Evolutionary conservation across 2,888 invertebrate species (phyloP).

Genomic region (Parasteatoda lunata): DNA sequence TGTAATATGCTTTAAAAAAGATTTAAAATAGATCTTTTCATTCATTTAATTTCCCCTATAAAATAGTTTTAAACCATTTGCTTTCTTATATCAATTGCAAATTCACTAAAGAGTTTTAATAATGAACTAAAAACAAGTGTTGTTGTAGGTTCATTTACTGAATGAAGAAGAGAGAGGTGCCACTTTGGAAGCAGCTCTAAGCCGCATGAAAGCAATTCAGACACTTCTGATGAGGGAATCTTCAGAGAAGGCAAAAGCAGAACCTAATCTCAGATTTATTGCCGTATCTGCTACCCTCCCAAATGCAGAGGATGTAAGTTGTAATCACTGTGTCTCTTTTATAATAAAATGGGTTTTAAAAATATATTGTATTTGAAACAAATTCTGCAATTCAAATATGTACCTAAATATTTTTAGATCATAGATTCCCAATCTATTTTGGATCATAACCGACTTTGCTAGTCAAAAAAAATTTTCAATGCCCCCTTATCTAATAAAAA

Average conservation of each 20-base stretch:
- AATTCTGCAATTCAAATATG: too few relatives aligned
- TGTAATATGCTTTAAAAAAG: too few relatives aligned
- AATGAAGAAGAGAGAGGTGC: conserved; percentile 84
- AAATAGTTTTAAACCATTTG: background rate
- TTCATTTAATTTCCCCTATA: too few relatives aligned
- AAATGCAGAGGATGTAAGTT: conserved; percentile 80
- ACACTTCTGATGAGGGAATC: conserved; percentile 71
- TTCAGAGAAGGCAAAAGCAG: conserved; percentile 8
- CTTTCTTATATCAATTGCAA: conserved; percentile 16
- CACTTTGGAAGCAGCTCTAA: conserved; percentile 85
- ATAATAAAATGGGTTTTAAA: too few relatives aligned
- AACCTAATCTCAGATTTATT: conserved; percentile 78
- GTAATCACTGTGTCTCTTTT: background rate
- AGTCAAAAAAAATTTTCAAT: too few relatives aligned
- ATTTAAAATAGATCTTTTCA: too few relatives aligned
- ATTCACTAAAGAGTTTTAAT: too few relatives aligned
- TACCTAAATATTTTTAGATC: too few relatives aligned
- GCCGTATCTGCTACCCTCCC: conserved; percentile 87
- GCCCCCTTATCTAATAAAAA: too few relatives aligned
- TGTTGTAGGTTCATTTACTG: conserved; percentile 79
- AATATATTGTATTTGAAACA: too few relatives aligned
- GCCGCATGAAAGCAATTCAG: conserved; percentile 86
- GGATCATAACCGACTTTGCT: too few relatives aligned
- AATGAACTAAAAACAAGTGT: background rate
- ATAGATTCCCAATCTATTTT: too few relatives aligned